These are phyloP conservation scores for Nyctereutes procyonoides DNA, from an alignment of 2,113 vertebrate genomes.

Conservation along the genomic window DNA sequence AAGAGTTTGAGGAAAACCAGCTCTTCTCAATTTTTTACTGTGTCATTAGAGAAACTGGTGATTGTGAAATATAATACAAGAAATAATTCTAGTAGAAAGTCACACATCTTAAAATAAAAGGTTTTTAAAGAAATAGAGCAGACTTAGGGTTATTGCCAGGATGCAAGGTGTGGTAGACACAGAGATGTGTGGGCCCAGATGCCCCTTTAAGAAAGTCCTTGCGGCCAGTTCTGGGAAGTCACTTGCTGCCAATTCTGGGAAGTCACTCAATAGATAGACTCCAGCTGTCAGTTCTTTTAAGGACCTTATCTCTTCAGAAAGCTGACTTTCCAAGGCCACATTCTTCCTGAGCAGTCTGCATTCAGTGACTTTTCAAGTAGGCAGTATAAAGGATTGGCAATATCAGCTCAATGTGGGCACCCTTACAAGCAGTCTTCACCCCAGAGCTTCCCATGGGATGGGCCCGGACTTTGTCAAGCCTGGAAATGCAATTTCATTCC, in stretches of 20 bases:
- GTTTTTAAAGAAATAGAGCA: background rate
- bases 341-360: background rate
- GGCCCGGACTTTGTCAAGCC: background rate
- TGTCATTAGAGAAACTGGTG: background rate
- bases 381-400: background rate
- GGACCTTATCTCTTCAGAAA: background rate
- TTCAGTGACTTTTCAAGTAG: background rate
- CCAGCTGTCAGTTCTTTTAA: background rate
- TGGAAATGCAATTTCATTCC: background rate
- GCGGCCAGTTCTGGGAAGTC: background rate
- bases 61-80: background rate
- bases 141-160: background rate
- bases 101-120: background rate
- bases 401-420: background rate
- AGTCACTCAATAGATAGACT: background rate
- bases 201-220: background rate
- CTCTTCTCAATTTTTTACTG: background rate
- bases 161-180: background rate
- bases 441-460: accelerated
- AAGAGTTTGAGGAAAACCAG: background rate
- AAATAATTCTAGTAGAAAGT: background rate
- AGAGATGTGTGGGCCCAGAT: background rate
- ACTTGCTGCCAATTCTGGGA: background rate
- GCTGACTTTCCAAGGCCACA: background rate
- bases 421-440: background rate